phyloP scores from a whole-genome alignment of 2,888 invertebrate species.

The Leptinotarsa peninsularis region DNA sequence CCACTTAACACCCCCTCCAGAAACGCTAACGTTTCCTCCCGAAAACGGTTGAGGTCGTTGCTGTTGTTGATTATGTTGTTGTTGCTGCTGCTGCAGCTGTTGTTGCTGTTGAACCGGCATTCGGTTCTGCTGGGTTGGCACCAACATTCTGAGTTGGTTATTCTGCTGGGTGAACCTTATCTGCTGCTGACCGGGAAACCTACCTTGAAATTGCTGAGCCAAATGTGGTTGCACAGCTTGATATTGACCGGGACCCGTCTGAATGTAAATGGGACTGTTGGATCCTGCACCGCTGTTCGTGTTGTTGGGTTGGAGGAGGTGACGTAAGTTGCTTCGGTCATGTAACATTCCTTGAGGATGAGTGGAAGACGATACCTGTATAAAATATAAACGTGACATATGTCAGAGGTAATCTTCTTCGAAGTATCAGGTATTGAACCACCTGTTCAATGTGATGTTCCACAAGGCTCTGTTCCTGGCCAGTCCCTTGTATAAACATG shows the following conservation, averaged over 20 bases:
- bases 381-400: constrained; percentile 11
- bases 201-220: constrained; percentile 62
- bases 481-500: too few species aligned
- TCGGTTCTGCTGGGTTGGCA: constrained; percentile 49
- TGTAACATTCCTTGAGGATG: constrained; percentile 71
- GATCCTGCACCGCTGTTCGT: constrained; percentile 41
- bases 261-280: constrained; percentile 62
- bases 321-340: constrained; percentile 63
- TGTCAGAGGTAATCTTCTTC: too few species aligned
- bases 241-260: constrained; percentile 65
- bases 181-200: constrained; percentile 54
- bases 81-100: constrained; percentile 53
- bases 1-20: constrained; percentile 70
- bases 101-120: constrained; percentile 49
- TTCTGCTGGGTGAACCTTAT: constrained; percentile 39
- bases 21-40: constrained; percentile 20
- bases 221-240: constrained; percentile 65
- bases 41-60: constrained; percentile 44
- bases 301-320: constrained; percentile 63
- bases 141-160: constrained; percentile 36
- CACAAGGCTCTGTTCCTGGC: too few species aligned
- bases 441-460: too few species aligned
- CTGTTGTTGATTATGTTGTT: constrained; percentile 51
- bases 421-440: too few species aligned
- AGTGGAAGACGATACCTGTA: constrained; percentile 70